Evolutionary conservation across 2,113 vertebrate genomes (phyloP).

Genomic region (Garra rufa): DNA sequence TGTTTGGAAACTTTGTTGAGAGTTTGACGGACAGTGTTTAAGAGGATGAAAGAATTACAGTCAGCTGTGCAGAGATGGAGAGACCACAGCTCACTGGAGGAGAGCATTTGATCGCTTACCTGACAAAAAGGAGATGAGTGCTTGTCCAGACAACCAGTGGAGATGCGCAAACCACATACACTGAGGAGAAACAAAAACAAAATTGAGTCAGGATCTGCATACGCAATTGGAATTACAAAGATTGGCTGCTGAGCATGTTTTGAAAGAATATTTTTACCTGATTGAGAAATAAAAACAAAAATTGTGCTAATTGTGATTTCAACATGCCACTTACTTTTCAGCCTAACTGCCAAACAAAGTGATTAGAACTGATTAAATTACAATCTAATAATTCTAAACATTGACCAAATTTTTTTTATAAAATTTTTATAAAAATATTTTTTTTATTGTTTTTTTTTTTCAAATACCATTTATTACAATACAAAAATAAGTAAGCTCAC

Average conservation of each 20-base stretch:
- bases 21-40: slow-evolving; percentile 11
- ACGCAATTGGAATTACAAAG: neutral
- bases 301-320: neutral
- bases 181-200: slow-evolving; percentile 18
- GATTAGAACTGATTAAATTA: neutral
- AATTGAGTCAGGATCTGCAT: neutral
- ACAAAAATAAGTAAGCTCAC: neutral
- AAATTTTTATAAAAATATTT: too few relatives aligned
- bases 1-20: neutral
- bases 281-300: neutral
- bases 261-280: neutral
- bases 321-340: neutral
- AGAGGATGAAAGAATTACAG: neutral
- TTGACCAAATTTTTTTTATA: too few relatives aligned
- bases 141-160: neutral
- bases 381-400: neutral
- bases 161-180: neutral
- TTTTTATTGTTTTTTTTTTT: too few relatives aligned
- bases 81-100: neutral
- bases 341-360: neutral
- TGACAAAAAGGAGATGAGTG: neutral
- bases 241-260: neutral
- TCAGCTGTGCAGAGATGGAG: neutral
- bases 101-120: slow-evolving; percentile 7
- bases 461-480: neutral